Conservation (phyloP, 2,797 vertebrate species). For the Sciurus carolinensis region DNA sequence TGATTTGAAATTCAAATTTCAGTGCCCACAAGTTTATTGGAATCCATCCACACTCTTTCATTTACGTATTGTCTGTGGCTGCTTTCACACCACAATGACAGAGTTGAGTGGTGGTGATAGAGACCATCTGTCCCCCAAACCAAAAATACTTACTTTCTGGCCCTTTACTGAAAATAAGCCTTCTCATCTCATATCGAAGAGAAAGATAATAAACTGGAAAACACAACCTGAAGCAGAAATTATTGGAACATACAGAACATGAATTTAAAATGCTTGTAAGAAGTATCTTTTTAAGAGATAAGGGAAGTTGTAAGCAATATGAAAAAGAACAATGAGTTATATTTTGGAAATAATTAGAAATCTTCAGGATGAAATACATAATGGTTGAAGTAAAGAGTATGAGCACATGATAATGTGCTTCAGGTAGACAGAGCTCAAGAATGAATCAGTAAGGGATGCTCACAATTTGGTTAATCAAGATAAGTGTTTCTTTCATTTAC, state of each 20-base stretch:
- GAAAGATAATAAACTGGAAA: neutral
- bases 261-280: neutral
- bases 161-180: slow-evolving; percentile 17
- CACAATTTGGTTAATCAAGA: neutral
- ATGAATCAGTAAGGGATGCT: neutral
- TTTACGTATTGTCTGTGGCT: neutral
- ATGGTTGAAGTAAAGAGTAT: neutral
- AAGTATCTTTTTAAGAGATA: neutral
- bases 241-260: neutral
- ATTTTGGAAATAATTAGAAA: neutral
- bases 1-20: neutral
- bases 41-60: neutral
- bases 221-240: neutral
- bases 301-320: neutral
- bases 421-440: neutral
- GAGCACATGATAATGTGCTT: neutral
- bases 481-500: neutral
- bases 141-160: neutral
- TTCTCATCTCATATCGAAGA: neutral
- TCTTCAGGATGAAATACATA: neutral
- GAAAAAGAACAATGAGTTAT: neutral
- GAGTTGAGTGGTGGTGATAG: neutral
- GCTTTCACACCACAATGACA: neutral
- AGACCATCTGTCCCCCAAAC: neutral
- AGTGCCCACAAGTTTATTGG: neutral